Evolutionary conservation across 2,113 vertebrate species (phyloP).

Genomic region (Lophius piscatorius): DNA sequence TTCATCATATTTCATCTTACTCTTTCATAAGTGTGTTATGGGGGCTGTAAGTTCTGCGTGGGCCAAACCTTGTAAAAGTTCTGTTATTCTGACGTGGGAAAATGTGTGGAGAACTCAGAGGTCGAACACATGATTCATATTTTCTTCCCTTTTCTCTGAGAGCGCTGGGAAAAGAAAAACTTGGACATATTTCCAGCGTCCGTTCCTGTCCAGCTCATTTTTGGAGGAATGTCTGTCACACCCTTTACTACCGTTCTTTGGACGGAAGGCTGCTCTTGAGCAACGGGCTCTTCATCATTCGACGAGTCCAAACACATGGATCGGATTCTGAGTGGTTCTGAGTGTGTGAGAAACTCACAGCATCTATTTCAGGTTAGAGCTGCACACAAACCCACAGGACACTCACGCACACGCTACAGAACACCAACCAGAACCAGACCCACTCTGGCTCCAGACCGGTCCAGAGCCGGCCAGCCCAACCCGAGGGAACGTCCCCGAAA

Average conservation of each 20-base stretch:
- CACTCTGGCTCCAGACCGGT: too few relatives aligned
- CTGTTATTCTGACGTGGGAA: conserved; percentile 50
- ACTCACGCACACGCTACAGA: too few relatives aligned
- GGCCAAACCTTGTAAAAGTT: conserved; percentile 41
- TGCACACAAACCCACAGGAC: too few relatives aligned
- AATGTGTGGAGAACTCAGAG: conserved; percentile 22
- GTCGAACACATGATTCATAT: conserved; percentile 45
- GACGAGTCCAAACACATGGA: conserved; percentile 38
- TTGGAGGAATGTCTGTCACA: conserved; percentile 33
- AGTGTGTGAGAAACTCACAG: conserved; percentile 5
- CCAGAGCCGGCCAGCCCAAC: too few relatives aligned
- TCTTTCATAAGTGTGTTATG: conserved; percentile 21
- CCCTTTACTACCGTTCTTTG: conserved; percentile 56
- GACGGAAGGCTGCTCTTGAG: conserved; percentile 21
- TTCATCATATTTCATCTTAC: conserved; percentile 15
- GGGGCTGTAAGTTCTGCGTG: conserved; percentile 12
- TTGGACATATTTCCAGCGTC: conserved; percentile 21
- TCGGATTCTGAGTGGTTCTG: conserved; percentile 31
- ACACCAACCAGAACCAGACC: too few relatives aligned
- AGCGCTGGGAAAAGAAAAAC: conserved; percentile 45
- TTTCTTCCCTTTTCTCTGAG: conserved; percentile 30
- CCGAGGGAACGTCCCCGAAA: too few relatives aligned
- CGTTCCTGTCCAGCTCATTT: conserved; percentile 13
- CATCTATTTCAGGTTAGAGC: neutral
- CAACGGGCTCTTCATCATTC: conserved; percentile 33